Percentiles rank a stretch among this genome's conserved stretches.
Conservation (phyloP, 2,113 vertebrate species). For the Thomomys bottae region DNA sequence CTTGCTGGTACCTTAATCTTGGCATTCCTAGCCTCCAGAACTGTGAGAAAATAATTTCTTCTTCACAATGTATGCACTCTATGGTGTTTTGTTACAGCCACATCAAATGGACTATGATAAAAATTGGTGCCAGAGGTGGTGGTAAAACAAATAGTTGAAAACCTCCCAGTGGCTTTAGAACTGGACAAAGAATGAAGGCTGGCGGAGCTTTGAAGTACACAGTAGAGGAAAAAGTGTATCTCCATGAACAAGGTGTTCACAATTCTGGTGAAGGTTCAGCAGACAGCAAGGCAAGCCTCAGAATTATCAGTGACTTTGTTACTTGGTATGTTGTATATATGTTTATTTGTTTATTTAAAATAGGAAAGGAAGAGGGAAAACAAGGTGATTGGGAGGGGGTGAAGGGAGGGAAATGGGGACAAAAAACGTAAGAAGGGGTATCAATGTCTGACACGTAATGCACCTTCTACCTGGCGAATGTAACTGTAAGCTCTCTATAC, state of each 20-base stretch:
- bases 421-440: too few species aligned
- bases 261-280: background rate
- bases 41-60: background rate
- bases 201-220: background rate
- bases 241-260: background rate
- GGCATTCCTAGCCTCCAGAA: background rate
- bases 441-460: too few species aligned
- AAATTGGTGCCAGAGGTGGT: background rate
- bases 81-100: background rate
- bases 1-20: background rate
- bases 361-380: too few species aligned
- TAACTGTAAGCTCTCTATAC: too few species aligned
- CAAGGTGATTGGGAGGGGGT: too few species aligned
- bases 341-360: too few species aligned
- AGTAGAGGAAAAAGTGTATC: background rate
- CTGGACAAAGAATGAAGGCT: background rate
- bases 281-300: background rate
- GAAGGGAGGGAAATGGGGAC: too few species aligned
- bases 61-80: background rate
- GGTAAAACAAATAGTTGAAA: background rate
- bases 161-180: background rate
- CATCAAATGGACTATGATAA: background rate
- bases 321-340: too few species aligned
- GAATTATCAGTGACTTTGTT: background rate
- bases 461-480: too few species aligned